Base-by-base conservation (phyloP, 2,888 invertebrate genomes). In the Eupsilia transversa region DNA sequence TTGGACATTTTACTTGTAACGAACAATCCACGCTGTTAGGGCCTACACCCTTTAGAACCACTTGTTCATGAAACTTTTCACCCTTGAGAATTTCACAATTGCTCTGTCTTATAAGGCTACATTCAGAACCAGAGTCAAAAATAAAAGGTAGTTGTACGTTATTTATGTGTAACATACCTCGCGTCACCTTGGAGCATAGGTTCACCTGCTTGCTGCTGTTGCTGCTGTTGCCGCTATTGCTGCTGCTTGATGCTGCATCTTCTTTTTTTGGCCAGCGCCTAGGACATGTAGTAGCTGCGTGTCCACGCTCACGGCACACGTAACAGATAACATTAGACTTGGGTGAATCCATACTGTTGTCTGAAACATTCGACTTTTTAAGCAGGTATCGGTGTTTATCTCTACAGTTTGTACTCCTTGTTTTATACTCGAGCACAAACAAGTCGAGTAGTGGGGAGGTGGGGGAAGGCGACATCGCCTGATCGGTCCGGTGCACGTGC, bases 71-170 rank as follows among this genome's bases (percentile, higher is more conserved):
- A 67, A 68, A 73, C 54, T 41, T 23, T 23, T 41, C 57, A 17
- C 64, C 72, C 3, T n/a, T 35, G 5, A 65, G 9, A 33, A 71
- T 1, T 17, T 71, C 6, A 72, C 72, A 57, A 20, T 35, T 20
- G 0, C 57, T 54, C 20, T 71, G 7, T 23, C 23, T 71, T 1
- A 73, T 60, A 3, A 73, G n/a, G 10, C 72, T 73, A 66, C 66
- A 73, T 6, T 67, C 67, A 0, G 73, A 66, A 0, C 74, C 74
- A 35, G 74, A 74, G 23, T 74, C 74, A 20, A 74, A 74, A 20
- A 68, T 20, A 49, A 68, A 74, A 56, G 74, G 43, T 6, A 73
- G n/a, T 10, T 68, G 0, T 1, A 49, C 30, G 57, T 46, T 57
- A 64, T 38, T 74, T 74, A 74, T 63, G 14, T 74, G 6, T 3